A percentile compares a stretch with the other conserved stretches of the same genome.
phyloP scores from a whole-genome alignment of 2,888 invertebrate genomes.

The Cephus spinipes region DNA sequence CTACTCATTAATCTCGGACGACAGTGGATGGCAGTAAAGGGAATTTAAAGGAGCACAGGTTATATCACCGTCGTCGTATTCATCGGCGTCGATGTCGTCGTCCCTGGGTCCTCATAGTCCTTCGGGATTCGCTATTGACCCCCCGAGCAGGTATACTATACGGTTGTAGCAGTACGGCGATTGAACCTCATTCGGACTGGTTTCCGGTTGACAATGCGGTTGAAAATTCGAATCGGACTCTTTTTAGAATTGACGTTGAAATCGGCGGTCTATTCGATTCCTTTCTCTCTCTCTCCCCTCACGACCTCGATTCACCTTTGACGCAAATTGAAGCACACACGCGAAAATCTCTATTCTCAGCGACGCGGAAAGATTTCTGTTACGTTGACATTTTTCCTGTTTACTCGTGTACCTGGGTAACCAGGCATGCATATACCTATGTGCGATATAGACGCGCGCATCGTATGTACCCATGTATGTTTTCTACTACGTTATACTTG shows the following conservation, averaged over 20 bases:
- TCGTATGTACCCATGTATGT: background rate
- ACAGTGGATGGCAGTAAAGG: slow-evolving; percentile 10
- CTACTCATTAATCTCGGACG: slow-evolving; percentile 40
- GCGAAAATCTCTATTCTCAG: background rate
- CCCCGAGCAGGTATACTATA: slow-evolving; percentile 15
- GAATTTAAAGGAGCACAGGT: slow-evolving; percentile 26
- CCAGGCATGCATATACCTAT: background rate
- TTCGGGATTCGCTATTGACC: slow-evolving; percentile 35
- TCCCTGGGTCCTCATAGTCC: slow-evolving; percentile 19
- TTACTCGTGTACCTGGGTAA: background rate
- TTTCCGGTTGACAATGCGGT: slow-evolving; percentile 33
- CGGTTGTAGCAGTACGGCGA: slow-evolving; percentile 13
- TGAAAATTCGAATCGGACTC: slow-evolving; percentile 16
- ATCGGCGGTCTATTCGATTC: slow-evolving; percentile 1
- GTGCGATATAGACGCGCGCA: background rate
- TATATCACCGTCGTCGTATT: slow-evolving; percentile 18
- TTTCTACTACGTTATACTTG: background rate
- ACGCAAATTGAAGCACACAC: slow-evolving; percentile 3
- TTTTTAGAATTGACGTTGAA: background rate
- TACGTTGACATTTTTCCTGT: background rate
- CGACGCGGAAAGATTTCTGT: background rate
- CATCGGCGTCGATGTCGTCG: background rate
- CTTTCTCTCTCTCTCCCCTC: background rate
- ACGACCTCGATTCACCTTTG: slow-evolving; percentile 1
- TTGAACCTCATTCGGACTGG: slow-evolving; percentile 36